Evolutionary conservation across 92 coral and sea anemone genomes (phyloP).

Genomic region (Palythoa grandis): DNA sequence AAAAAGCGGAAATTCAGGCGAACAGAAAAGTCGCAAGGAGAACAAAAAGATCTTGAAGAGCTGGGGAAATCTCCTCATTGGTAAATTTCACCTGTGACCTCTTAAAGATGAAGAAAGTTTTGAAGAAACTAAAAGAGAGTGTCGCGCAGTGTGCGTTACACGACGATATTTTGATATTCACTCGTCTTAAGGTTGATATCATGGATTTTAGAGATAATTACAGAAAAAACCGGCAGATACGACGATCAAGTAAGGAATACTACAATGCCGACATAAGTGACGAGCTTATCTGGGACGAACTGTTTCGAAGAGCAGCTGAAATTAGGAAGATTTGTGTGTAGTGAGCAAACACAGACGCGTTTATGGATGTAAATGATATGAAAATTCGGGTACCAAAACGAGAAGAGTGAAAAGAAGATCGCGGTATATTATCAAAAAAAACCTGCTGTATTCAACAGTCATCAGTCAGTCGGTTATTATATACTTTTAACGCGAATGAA

Average conservation of each 20-base stretch:
- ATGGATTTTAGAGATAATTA: slow-evolving; percentile 20
- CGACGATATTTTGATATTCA: slow-evolving; percentile 30
- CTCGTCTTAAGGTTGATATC: slow-evolving; percentile 23
- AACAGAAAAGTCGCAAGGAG: not conserved
- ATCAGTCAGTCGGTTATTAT: not conserved
- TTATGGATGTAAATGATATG: not conserved
- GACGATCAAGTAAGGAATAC: not conserved
- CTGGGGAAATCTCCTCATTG: not conserved
- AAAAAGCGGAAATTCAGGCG: not conserved
- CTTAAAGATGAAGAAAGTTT: slow-evolving; percentile 9
- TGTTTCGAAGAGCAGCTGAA: slow-evolving; percentile 37
- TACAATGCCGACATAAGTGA: not conserved
- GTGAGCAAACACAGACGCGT: not conserved
- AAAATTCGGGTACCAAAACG: not conserved
- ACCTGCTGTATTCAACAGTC: not conserved
- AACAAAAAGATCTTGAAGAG: not conserved
- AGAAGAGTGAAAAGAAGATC: not conserved
- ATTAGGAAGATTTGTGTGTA: not conserved
- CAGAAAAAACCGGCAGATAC: not conserved
- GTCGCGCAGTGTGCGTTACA: slow-evolving; percentile 10
- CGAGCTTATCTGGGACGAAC: slow-evolving; percentile 32
- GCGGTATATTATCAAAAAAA: not conserved
- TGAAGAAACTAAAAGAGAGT: slow-evolving; percentile 28
- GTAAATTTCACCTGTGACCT: not conserved
- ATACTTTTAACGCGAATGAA: not conserved